Percentiles rank a stretch among this genome's conserved stretches.
Conservation (phyloP, 2,888 invertebrate species). For the Oscheius myriophilus region DNA sequence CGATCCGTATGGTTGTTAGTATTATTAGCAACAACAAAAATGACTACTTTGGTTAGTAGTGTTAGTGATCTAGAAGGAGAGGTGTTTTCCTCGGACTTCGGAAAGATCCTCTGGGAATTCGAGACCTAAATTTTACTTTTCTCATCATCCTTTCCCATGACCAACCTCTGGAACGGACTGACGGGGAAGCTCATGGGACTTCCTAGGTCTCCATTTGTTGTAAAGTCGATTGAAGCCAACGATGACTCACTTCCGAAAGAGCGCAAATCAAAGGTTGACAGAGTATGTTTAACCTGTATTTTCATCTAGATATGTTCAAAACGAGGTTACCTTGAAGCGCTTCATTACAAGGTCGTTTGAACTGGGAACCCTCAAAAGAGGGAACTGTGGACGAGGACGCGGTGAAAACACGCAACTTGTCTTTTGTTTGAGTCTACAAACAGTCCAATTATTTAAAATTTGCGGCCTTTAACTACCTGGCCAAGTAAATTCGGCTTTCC, state of each 20-base stretch:
- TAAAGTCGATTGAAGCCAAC: conserved; percentile 46
- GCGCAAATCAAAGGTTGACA: conserved; percentile 52
- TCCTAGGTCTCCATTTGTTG: conserved; percentile 48
- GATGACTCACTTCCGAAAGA: conserved; percentile 55
- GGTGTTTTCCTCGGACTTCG: conserved; percentile 39
- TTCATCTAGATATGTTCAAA: background rate
- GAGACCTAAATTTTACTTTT: conserved; percentile 22
- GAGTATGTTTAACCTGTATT: conserved; percentile 47
- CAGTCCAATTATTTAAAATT: too few relatives aligned
- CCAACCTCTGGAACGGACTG: conserved; percentile 36
- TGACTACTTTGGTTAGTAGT: background rate
- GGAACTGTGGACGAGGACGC: conserved; percentile 36
- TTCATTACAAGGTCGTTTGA: conserved; percentile 57
- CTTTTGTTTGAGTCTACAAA: conserved; percentile 35
- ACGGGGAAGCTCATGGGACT: conserved; percentile 46
- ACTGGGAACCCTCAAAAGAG: conserved; percentile 40
- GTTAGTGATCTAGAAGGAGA: conserved; percentile 12
- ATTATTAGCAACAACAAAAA: conserved; percentile 9
- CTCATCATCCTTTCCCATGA: background rate
- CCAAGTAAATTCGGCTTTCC: conserved; percentile 45
- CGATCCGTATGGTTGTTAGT: conserved; percentile 20
- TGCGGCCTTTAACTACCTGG: too few relatives aligned
- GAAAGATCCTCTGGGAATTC: conserved; percentile 47
- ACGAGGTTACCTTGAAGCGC: conserved; percentile 41
- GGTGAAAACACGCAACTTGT: conserved; percentile 28